Evolutionary conservation across 2,113 vertebrate species (phyloP).

Genomic region (Leiothrix lutea): DNA sequence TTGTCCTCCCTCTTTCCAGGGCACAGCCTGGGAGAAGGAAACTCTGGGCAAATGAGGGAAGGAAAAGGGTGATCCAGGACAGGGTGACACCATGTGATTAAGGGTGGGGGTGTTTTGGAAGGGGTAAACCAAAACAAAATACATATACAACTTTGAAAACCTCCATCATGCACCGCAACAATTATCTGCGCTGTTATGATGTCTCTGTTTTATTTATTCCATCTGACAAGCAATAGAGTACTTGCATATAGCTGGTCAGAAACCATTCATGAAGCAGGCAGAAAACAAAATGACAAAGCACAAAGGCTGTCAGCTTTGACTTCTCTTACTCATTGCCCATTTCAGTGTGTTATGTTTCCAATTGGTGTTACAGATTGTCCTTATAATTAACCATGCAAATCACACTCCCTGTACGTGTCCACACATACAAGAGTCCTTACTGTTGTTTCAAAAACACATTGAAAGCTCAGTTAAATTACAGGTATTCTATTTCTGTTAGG

Average conservation of each 20-base stretch:
- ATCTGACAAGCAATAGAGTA: not conserved
- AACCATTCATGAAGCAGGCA: not conserved
- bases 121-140: no score
- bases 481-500: not conserved
- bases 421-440: not conserved
- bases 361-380: not conserved
- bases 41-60: no score
- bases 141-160: no score
- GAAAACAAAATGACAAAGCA: not conserved
- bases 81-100: no score
- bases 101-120: no score
- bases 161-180: no score
- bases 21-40: no score
- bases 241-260: not conserved
- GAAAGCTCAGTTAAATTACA: not conserved
- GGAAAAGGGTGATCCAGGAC: no score
- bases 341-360: not conserved
- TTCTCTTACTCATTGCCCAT: not conserved
- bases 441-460: not conserved
- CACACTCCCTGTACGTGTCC: not conserved
- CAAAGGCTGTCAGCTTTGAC: not conserved
- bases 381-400: not conserved
- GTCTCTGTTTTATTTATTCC: not conserved
- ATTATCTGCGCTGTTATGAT: not conserved
- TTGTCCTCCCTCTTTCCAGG: no score